Conservation (phyloP, 1,140 invertebrate species). For the Lasioglossum albipes region DNA sequence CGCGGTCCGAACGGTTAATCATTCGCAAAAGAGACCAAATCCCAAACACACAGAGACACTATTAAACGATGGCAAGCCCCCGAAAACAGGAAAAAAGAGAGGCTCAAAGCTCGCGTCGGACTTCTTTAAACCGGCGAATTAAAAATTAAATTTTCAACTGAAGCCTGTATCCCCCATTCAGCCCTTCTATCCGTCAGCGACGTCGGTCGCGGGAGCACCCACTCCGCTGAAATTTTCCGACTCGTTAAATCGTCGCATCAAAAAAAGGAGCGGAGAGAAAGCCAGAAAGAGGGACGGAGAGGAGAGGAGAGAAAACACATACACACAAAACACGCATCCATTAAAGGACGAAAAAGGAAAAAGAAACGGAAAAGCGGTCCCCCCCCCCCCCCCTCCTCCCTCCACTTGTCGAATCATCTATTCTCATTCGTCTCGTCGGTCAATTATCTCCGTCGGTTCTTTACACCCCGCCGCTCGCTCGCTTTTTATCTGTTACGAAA, state of each 20-base stretch:
- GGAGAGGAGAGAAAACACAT: neutral
- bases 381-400: no score
- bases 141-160: no score
- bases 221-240: conserved; percentile 23
- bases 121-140: no score
- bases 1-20: no score
- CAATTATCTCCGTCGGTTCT: conserved; percentile 40
- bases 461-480: conserved; percentile 32
- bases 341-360: neutral
- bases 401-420: conserved; percentile 49
- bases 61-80: no score
- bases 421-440: conserved; percentile 43
- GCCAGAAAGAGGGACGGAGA: neutral
- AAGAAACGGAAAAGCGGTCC: neutral
- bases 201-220: conserved; percentile 3
- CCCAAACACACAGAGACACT: no score
- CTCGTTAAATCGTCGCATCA: conserved; percentile 36
- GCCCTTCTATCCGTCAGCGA: no score
- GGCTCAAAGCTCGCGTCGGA: no score
- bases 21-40: no score
- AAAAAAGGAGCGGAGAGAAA: conserved; percentile 10
- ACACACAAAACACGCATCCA: neutral
- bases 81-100: neutral
- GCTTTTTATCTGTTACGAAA: conserved; percentile 52
- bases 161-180: no score